phyloP scores from a whole-genome alignment of 2,888 invertebrate genomes.

The Dolomedes plantarius region DNA sequence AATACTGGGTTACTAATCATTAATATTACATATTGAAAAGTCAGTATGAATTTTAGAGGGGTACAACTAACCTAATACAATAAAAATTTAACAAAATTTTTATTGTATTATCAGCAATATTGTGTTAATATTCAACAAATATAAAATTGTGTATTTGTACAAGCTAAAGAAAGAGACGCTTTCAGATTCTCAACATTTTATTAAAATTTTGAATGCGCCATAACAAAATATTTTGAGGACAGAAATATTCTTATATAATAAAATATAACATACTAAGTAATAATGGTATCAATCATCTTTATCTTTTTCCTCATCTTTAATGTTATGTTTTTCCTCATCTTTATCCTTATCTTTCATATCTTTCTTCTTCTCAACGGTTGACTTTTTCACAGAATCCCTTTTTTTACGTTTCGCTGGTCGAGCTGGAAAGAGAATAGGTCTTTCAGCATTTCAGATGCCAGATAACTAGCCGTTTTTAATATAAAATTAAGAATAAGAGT shows the following conservation, averaged over 20 bases:
- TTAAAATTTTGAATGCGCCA: conserved; percentile 67
- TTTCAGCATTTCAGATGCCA: conserved; percentile 46
- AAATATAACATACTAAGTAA: conserved; percentile 62
- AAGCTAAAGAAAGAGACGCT: no score
- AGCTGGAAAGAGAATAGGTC: conserved; percentile 66
- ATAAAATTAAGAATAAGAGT: neutral
- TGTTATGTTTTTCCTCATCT: neutral
- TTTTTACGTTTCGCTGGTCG: conserved; percentile 55
- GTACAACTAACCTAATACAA: no score
- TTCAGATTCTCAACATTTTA: conserved; percentile 54
- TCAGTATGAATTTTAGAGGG: no score
- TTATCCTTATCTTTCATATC: neutral
- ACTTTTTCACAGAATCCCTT: conserved; percentile 32
- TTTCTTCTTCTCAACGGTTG: conserved; percentile 46
- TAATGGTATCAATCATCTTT: conserved; percentile 42
- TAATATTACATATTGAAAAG: no score
- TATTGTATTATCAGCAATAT: no score
- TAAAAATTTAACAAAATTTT: no score
- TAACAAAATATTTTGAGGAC: conserved; percentile 53
- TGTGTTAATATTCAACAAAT: no score
- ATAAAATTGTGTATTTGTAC: no score
- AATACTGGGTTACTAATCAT: no score
- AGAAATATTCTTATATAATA: conserved; percentile 56
- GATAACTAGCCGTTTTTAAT: neutral
- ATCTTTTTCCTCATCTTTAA: neutral